Evolutionary conservation across 2,113 vertebrate species (phyloP), one percentile per base, ranked within the genome.

Genomic region (Eurypyga helias): DNA sequence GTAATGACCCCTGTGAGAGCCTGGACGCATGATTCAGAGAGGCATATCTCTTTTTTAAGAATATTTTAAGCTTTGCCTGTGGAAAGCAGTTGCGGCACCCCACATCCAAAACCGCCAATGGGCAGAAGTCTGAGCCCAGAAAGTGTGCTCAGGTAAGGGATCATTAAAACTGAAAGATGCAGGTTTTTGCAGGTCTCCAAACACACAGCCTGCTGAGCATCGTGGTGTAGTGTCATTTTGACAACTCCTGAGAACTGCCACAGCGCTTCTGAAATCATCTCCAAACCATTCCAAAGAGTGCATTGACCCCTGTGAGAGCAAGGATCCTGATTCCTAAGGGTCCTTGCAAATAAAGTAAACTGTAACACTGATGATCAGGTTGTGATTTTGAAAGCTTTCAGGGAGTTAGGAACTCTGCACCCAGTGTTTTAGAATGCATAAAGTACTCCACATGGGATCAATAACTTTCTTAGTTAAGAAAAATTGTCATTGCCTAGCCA

Each of bases 181-280:
- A 11, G 45, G 33, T 36, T 64, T 34, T 0, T 41, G 9, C 41
- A 1, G 17, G 26, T 64, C 11, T 31, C 36, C 17, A 67, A 52
- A 87, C 51, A 23, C 21, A n/a, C 23, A 62, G 64, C 17, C 58
- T 33, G n/a, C 23, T 41, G 26, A 46, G 28, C 0, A 1, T 57
- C 2, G 0, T 2, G 1, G 3, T 25, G 18, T 57, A 17, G 17
- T 12, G 18, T 66, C 54, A 48, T 69, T 66, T 43, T 38, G 64
- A 34, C 54, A 82, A 60, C 49, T 86, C 26, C 55, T 71, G n/a
- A 8, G 48, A 66, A 62, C 33, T 71, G 62, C 48, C 38, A 8
- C 5, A 1, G 33, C 0, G 1, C 46, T 61, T n/a, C 38, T 41
- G 25, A 69, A 87, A 62, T 62, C 3, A 8, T 36, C 33, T 36